Percentiles rank a stretch among this genome's conserved stretches.
These are phyloP conservation scores for Clavelina lepadiformis DNA, from an alignment of 23 tunicate genomes.

Conservation along the genomic window DNA sequence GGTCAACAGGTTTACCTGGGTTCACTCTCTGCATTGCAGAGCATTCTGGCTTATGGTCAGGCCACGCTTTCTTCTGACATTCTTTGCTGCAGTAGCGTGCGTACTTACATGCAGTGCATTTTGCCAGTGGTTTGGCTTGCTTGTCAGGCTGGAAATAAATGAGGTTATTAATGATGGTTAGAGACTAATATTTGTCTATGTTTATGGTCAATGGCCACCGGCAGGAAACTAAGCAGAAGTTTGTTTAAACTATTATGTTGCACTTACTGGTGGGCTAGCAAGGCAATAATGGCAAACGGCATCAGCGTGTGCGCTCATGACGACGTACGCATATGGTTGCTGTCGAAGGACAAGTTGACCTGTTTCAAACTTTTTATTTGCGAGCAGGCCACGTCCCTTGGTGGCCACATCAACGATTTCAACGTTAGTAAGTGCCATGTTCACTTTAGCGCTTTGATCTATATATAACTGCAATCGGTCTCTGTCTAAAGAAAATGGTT, in stretches of 20 bases:
- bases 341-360: conserved; percentile 67
- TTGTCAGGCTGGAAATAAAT: conserved; percentile 27
- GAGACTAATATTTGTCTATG: too few species aligned
- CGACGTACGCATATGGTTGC: conserved; percentile 71
- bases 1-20: conserved; percentile 76
- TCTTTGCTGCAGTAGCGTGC: conserved; percentile 91
- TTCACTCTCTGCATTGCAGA: conserved; percentile 62
- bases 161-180: too few species aligned
- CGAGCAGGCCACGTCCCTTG: conserved; percentile 93
- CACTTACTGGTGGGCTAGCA: too few species aligned
- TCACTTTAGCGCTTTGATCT: too few species aligned
- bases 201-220: too few species aligned
- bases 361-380: conserved; percentile 55
- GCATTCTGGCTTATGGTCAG: conserved; percentile 83
- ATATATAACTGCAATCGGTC: too few species aligned
- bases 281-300: conserved; percentile 84
- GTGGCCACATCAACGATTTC: conserved; percentile 52
- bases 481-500: too few species aligned
- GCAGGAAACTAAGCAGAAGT: too few species aligned
- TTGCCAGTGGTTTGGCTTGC: conserved; percentile 35
- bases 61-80: conserved; percentile 97
- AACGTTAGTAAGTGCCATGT: too few species aligned
- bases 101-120: conserved; percentile 82
- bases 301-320: conserved; percentile 62
- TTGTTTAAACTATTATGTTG: too few species aligned